Evolutionary conservation across 2,113 vertebrate species (phyloP).

Genomic region (Panthera uncia): DNA sequence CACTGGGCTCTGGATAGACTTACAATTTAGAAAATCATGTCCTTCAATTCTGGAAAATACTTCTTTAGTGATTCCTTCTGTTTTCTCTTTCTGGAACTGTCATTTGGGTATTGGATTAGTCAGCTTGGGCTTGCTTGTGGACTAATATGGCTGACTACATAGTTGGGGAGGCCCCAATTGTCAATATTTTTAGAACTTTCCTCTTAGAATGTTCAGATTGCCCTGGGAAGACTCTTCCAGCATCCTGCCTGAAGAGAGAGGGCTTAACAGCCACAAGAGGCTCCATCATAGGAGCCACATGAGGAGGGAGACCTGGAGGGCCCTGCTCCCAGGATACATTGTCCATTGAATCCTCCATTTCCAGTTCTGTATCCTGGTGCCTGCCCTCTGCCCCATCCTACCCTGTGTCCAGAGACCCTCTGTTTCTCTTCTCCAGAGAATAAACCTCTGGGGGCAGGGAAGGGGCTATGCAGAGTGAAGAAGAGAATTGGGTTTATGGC

Average conservation of each 20-base stretch:
- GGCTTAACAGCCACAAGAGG: background rate
- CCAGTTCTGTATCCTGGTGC: background rate
- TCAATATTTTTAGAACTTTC: background rate
- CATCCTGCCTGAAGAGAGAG: background rate
- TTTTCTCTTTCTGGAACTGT: conserved; percentile 39
- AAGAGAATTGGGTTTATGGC: background rate
- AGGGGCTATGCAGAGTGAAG: background rate
- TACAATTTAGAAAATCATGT: conserved; percentile 1
- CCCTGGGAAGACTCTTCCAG: background rate
- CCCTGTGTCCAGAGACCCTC: background rate
- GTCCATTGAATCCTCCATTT: background rate
- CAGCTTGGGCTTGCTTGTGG: background rate
- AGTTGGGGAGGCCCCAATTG: background rate
- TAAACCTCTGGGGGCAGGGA: background rate
- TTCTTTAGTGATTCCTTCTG: background rate
- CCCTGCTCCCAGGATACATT: background rate
- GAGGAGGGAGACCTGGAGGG: background rate
- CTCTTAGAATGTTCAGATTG: background rate
- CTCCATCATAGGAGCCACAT: background rate
- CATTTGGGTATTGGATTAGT: background rate
- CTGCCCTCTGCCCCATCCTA: background rate
- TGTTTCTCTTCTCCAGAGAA: background rate
- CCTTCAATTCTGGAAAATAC: background rate
- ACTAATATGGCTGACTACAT: background rate
- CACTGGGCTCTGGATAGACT: background rate